Evolutionary conservation across 2,797 vertebrate species (phyloP), one percentile per base, ranked within the genome.

Genomic region (Chloroceryle amazona): DNA sequence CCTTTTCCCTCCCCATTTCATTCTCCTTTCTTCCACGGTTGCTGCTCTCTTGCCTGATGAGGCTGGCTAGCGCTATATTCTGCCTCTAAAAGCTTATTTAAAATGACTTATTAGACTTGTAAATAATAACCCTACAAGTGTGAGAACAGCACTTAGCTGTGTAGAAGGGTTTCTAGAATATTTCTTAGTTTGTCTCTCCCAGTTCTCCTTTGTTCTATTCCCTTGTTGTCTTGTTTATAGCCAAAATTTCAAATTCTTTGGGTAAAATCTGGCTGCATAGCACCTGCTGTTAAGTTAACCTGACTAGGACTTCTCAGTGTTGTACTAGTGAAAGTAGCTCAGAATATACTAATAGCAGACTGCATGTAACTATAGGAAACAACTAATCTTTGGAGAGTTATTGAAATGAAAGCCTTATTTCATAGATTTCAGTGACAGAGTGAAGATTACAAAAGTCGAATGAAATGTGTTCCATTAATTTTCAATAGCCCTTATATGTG

Each of bases 41-140:
- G 42, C 25, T 85, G 21, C 11, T 54, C 5, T 58, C 26, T 35
- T 80, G 22, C 20, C 33, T 84, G 79, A 33, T 81, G 49, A 71
- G 57, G 57, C 42, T 42, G 46, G 42, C 54, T 52, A 78, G 23
- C 6, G 9, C 62, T 39, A 18, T 58, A 52, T 33, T 86, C 54
- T 88, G 52, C 16, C 57, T 88, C 57, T 81, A 72, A 96, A 90
- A 93, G 26, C 35, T 81, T 41, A 31, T 57, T 81, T 93, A 16
- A 81, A 79, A 55, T 21, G 0, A 41, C 25, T 75, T 65, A 4
- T 5, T 47, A 52, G 9, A 4, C 39, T 49, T 72, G 26, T 65
- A 87, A 89, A 66, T 55, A 73, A 70, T 60, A 85, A 76, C 4
- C 4, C 13, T 73, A 4, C 3, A 62, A 57, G 29, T 44, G 21